phyloP scores from a whole-genome alignment of 2,888 invertebrate genomes.

The Aplocera efformata region DNA sequence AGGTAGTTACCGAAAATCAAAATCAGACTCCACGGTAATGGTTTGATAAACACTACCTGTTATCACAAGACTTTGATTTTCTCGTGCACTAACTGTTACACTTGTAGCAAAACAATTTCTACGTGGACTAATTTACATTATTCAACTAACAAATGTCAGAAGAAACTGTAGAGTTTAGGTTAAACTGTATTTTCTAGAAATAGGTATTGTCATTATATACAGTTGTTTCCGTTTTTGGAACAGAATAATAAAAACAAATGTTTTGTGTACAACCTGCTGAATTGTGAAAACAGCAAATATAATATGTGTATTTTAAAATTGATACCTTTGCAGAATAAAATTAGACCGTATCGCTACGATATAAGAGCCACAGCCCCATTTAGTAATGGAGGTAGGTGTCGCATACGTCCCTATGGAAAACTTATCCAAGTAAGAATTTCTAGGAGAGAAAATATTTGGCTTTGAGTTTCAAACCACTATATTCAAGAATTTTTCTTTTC shows the following conservation, averaged over 20 bases:
- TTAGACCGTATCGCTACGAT: not conserved
- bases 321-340: constrained; percentile 1
- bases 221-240: constrained; percentile 15
- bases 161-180: too few relatives aligned
- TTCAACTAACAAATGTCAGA: too few relatives aligned
- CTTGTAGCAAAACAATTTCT: too few relatives aligned
- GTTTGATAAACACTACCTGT: too few relatives aligned
- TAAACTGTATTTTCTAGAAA: too few relatives aligned
- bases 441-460: not conserved
- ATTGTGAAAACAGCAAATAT: constrained; percentile 18
- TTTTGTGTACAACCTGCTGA: constrained; percentile 10
- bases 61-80: too few relatives aligned
- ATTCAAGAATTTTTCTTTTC: too few relatives aligned
- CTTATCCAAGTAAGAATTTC: constrained; percentile 14
- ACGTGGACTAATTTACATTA: too few relatives aligned
- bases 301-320: constrained; percentile 21
- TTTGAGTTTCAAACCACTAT: too few relatives aligned
- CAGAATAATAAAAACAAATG: constrained; percentile 18
- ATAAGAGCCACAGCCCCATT: constrained; percentile 3
- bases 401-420: constrained; percentile 7
- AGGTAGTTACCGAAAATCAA: too few relatives aligned
- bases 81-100: too few relatives aligned
- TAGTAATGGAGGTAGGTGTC: constrained; percentile 14
- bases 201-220: constrained; percentile 7
- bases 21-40: too few relatives aligned